phyloP scores from a whole-genome alignment of 92 coral and sea anemone genomes.

The Porites rus region DNA sequence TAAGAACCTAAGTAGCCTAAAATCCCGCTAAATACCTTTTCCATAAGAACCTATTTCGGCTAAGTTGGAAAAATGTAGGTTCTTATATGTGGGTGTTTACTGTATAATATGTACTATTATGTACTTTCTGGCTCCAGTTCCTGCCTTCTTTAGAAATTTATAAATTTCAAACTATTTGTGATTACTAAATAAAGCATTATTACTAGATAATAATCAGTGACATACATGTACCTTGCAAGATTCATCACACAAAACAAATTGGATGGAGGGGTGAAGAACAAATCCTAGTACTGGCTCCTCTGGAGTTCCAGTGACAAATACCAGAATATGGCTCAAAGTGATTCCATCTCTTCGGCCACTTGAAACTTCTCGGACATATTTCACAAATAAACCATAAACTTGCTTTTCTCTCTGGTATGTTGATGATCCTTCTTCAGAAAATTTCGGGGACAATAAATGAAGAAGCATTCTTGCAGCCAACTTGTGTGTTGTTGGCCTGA shows the following conservation, averaged over 20 bases:
- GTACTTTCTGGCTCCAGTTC: too few relatives aligned
- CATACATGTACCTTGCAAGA: not conserved
- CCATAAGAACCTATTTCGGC: too few relatives aligned
- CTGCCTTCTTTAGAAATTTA: too few relatives aligned
- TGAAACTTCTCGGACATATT: constrained; percentile 73
- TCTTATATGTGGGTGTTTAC: too few relatives aligned
- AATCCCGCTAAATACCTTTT: too few relatives aligned
- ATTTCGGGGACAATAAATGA: constrained; percentile 48
- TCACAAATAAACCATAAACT: constrained; percentile 66
- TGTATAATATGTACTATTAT: too few relatives aligned
- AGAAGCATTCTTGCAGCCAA: constrained; percentile 61
- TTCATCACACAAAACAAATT: constrained; percentile 31
- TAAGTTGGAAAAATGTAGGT: too few relatives aligned
- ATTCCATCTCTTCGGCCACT: constrained; percentile 72
- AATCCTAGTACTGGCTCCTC: constrained; percentile 83
- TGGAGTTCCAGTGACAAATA: constrained; percentile 73
- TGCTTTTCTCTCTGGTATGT: constrained; percentile 58
- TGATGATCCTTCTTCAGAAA: constrained; percentile 73
- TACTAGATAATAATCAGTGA: too few relatives aligned
- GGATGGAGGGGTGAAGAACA: constrained; percentile 55
- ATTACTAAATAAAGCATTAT: too few relatives aligned
- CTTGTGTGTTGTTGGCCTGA: constrained; percentile 47
- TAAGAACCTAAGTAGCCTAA: too few relatives aligned
- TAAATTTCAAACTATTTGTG: too few relatives aligned
- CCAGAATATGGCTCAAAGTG: constrained; percentile 47